A percentile compares a stretch with the other conserved stretches of the same genome.
These are phyloP conservation scores for Geodia barretti DNA, from an alignment of 37 sponge, comb jelly and placozoan genomes.

Conservation along the genomic window DNA sequence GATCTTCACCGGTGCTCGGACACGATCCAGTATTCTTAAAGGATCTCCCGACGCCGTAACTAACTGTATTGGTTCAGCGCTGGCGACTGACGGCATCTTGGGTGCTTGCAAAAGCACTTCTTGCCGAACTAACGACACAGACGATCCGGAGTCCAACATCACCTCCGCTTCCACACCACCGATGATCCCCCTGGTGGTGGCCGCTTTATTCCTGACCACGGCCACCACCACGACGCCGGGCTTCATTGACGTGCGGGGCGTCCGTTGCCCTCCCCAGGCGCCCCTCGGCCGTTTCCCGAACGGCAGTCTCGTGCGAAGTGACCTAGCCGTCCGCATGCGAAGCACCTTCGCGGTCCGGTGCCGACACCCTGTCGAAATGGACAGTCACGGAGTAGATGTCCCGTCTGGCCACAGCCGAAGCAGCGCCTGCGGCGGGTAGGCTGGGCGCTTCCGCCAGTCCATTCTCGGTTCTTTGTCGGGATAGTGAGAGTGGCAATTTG, in stretches of 20 bases:
- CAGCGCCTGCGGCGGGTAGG: not conserved
- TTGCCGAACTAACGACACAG: conserved; percentile 30
- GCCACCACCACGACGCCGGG: conserved; percentile 17
- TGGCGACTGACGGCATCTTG: conserved; percentile 4
- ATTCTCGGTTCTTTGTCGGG: not conserved
- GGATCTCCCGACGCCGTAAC: conserved; percentile 53
- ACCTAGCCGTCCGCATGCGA: conserved; percentile 21
- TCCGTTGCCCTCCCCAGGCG: conserved; percentile 20
- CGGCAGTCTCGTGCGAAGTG: conserved; percentile 13
- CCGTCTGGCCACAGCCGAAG: conserved; percentile 21
- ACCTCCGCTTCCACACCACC: conserved; percentile 23
- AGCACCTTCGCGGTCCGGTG: not conserved
- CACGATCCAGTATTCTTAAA: conserved; percentile 28
- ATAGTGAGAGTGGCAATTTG: conserved; percentile 24
- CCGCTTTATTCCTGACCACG: not conserved
- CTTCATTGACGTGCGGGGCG: conserved; percentile 10
- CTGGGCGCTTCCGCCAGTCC: not conserved
- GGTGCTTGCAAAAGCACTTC: not conserved
- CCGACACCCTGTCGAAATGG: not conserved
- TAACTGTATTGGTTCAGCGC: conserved; percentile 10
- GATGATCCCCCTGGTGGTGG: conserved; percentile 2
- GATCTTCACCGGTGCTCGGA: conserved; percentile 23
- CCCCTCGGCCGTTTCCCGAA: conserved; percentile 22
- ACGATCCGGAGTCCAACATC: conserved; percentile 56
- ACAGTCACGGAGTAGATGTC: conserved; percentile 21